Evolutionary conservation across 2,113 vertebrate genomes (phyloP).

Genomic region (Lampris megalopsis): DNA sequence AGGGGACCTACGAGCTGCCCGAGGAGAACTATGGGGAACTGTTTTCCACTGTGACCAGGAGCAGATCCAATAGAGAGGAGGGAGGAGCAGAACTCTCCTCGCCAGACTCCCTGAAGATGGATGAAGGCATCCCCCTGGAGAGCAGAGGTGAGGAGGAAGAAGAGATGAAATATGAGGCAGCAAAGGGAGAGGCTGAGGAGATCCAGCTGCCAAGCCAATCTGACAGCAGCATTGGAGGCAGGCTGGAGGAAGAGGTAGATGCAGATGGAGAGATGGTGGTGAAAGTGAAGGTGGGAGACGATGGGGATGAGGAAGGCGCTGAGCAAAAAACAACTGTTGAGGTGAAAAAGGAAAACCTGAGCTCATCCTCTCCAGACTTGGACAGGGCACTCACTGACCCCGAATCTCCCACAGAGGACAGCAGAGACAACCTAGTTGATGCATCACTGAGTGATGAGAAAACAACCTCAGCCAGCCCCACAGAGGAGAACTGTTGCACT

Average conservation of each 20-base stretch:
- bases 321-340: constrained; percentile 82
- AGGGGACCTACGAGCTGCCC: constrained; percentile 77
- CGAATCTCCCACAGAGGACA: constrained; percentile 84
- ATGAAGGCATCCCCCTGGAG: constrained; percentile 81
- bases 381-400: constrained; percentile 84
- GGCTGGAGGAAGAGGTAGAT: constrained; percentile 46
- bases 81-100: constrained; percentile 83
- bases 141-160: constrained; percentile 39
- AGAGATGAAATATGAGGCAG: constrained; percentile 69
- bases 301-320: constrained; percentile 74
- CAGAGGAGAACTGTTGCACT: constrained; percentile 9
- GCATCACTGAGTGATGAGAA: constrained; percentile 25
- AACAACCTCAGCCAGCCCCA: neutral
- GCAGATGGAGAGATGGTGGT: constrained; percentile 65
- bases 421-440: constrained; percentile 75
- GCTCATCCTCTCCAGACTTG: constrained; percentile 85
- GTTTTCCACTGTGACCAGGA: constrained; percentile 63
- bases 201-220: constrained; percentile 95
- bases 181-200: constrained; percentile 83
- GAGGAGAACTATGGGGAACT: constrained; percentile 80
- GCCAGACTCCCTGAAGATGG: constrained; percentile 78
- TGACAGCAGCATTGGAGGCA: constrained; percentile 70
- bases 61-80: constrained; percentile 44
- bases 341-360: constrained; percentile 91
- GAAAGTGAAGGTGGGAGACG: constrained; percentile 79